Percentiles rank a stretch among this genome's conserved stretches.
Evolutionary conservation across 2,888 invertebrate genomes (phyloP).

Genomic region (Criorhina ranunculi): DNA sequence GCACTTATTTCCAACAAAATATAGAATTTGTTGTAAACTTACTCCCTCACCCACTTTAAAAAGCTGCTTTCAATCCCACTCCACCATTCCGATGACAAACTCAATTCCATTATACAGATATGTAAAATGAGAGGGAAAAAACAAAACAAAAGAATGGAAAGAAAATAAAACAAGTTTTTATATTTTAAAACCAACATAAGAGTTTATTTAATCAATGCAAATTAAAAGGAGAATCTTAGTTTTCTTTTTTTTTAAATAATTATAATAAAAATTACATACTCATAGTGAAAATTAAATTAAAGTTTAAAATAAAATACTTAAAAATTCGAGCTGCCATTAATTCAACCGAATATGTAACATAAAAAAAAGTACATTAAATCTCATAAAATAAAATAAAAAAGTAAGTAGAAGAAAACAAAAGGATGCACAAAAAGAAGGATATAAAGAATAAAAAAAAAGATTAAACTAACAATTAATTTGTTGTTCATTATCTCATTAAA

Average conservation of each 20-base stretch:
- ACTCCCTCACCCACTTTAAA: too few relatives aligned
- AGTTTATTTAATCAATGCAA: conserved; percentile 73
- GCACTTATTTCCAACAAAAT: too few relatives aligned
- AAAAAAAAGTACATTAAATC: conserved; percentile 24
- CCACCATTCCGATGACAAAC: not conserved
- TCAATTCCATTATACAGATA: not conserved
- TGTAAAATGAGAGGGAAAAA: not conserved
- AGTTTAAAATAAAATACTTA: conserved; percentile 50
- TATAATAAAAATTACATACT: conserved; percentile 58
- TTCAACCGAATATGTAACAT: conserved; percentile 8
- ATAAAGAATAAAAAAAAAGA: conserved; percentile 23
- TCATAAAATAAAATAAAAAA: conserved; percentile 15
- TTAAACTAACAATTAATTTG: conserved; percentile 51
- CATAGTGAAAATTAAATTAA: conserved; percentile 52
- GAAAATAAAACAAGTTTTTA: conserved; percentile 39
- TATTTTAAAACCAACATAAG: conserved; percentile 73
- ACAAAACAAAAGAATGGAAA: too few relatives aligned
- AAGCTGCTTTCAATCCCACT: too few relatives aligned
- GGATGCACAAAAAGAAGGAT: conserved; percentile 8
- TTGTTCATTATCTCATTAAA: conserved; percentile 64
- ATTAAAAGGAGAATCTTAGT: conserved; percentile 54
- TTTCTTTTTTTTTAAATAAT: conserved; percentile 29
- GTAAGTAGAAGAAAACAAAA: conserved; percentile 26
- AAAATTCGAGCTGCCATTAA: conserved; percentile 69
- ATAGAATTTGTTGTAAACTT: too few relatives aligned